Percentiles rank a stretch among this genome's conserved stretches.
These are phyloP conservation scores for Oxyruncus cristatus DNA, from an alignment of 2,113 vertebrate species.

Conservation along the genomic window DNA sequence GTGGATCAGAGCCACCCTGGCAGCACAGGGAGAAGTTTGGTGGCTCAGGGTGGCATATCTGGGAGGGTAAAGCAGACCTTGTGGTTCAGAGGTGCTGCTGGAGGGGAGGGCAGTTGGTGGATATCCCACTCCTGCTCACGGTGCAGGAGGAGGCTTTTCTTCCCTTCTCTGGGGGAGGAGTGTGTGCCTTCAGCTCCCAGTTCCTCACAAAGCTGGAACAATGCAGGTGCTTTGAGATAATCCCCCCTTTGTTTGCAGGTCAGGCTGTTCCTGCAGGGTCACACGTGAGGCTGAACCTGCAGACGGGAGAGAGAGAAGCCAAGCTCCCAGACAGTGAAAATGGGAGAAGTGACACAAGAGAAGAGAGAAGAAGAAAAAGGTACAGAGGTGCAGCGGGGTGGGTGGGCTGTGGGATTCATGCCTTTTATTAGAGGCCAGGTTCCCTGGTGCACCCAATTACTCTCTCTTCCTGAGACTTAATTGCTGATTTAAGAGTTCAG, in stretches of 20 bases:
- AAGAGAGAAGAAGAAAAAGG: slow-evolving; percentile 76
- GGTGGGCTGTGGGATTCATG: not conserved
- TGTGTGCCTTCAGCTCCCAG: accelerated
- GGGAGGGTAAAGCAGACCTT: not conserved
- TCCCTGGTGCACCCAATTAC: not conserved
- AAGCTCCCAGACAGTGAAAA: slow-evolving; percentile 69
- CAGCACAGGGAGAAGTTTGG: accelerated
- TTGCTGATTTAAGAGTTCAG: not conserved
- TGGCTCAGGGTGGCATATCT: not conserved
- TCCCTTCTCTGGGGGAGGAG: not conserved
- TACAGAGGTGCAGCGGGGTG: not conserved
- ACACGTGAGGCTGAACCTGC: slow-evolving; percentile 89
- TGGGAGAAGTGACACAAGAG: slow-evolving; percentile 63
- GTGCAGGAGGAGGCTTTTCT: accelerated
- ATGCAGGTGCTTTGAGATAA: not conserved
- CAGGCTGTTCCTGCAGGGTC: slow-evolving; percentile 87
- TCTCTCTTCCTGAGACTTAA: not conserved
- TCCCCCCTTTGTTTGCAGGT: slow-evolving; percentile 69
- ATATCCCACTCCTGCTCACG: not conserved
- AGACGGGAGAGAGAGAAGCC: slow-evolving; percentile 89
- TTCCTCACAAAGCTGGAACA: not conserved
- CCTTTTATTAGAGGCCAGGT: not conserved
- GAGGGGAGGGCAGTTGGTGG: not conserved
- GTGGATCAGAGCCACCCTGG: not conserved
- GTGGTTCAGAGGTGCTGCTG: not conserved